Evolutionary conservation across 2,888 invertebrate genomes (phyloP), one percentile per base, ranked within the genome.

Genomic region (Apoda limacodes): DNA sequence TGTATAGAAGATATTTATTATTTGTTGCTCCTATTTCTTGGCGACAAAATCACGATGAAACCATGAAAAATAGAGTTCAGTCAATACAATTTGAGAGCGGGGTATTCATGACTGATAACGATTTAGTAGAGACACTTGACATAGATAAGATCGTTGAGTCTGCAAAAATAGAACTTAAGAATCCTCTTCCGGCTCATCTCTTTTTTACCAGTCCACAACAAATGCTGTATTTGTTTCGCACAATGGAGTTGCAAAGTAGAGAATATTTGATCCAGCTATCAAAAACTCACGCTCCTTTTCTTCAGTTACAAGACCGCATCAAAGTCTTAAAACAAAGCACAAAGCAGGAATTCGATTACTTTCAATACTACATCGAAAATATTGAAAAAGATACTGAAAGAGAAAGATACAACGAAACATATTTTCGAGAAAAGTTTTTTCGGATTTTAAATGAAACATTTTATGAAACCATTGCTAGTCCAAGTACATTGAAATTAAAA

Each of bases 171-270:
- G 80, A 80, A 46, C 50, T 80, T 2, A 48, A 37, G 24, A 52
- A 62, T 36, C 75, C 74, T n/a, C 45, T 48, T 13, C 60, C 59
- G 2, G 55, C 66, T 11, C 32, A 51, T 28, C 49, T 68, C 32
- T 78, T 58, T 48, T 80, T 80, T 40, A 54, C 46, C 26, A 48
- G 46, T 2, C 72, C 78, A 5, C 54, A 58, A 23, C 60, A 80
- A 48, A 76, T 76, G 64, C 54, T 75, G 19, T 62, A 69, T 46
- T 46, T 76, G 37, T 80, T 80, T 41, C 60, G 71, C 24, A 60
- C 62, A 7, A 75, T 78, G 75, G 78, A 80, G 46, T 49, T 78
- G 39, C 80, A 80, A 45, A 80, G 80, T 41, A 60, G 80, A 43
- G 76, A 78, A 51, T 80, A 80, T 52, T 54, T 80, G 33, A 66